These are phyloP conservation scores for Eurystomus gularis DNA, from an alignment of 2,113 vertebrate genomes.

Conservation along the genomic window DNA sequence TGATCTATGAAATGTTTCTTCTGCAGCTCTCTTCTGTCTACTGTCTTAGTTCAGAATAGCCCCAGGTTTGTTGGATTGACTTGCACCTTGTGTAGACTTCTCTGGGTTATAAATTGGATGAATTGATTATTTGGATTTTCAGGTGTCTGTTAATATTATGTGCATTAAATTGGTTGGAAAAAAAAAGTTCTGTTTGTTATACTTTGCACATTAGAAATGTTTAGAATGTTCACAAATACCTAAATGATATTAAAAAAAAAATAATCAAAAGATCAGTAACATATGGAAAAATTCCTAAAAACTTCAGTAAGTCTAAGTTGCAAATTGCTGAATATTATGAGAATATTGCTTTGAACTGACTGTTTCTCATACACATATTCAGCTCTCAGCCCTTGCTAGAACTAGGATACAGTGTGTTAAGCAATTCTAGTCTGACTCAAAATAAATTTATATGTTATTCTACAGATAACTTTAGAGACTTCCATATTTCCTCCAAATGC, in stretches of 20 bases:
- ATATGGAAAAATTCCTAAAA: background rate
- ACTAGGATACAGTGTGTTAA: background rate
- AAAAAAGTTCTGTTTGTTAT: background rate
- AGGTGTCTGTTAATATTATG: background rate
- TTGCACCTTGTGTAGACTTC: background rate
- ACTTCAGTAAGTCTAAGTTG: background rate
- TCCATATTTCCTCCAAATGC: background rate
- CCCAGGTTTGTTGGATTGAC: background rate
- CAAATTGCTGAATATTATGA: background rate
- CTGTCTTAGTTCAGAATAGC: background rate
- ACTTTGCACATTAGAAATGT: background rate
- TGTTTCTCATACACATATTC: background rate
- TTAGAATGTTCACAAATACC: background rate
- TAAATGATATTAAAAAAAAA: background rate
- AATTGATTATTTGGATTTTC: background rate
- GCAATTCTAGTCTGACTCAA: background rate
- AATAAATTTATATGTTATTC: background rate
- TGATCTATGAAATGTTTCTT: background rate
- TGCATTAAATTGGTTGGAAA: background rate
- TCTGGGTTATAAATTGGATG: background rate
- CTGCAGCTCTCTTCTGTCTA: background rate
- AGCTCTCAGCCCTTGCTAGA: background rate
- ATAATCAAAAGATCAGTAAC: background rate
- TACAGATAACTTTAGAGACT: background rate
- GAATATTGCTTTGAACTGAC: rapidly evolving